A percentile compares a stretch with the other conserved stretches of the same genome.
Conservation (phyloP, 2,113 vertebrate species). For the Rhinoptilus africanus region DNA sequence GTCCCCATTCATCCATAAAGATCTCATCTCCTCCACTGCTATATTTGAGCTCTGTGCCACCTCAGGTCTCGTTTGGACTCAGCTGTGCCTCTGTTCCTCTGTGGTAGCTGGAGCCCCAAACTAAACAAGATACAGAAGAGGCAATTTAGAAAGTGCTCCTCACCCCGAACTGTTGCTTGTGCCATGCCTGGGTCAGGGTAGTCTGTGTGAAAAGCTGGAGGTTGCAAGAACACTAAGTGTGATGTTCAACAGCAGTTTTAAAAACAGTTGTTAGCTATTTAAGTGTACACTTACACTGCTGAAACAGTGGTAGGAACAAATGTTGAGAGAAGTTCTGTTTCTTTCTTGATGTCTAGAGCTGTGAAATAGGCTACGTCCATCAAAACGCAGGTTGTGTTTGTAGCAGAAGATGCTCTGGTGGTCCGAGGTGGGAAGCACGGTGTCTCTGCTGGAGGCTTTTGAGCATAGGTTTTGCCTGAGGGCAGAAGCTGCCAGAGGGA, state of each 20-base stretch:
- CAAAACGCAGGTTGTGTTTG: too few relatives aligned
- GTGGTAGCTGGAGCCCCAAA: neutral
- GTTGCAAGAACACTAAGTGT: neutral
- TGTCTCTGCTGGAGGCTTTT: neutral
- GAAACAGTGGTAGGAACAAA: neutral
- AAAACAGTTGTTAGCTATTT: neutral
- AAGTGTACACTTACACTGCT: neutral
- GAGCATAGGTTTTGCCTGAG: neutral
- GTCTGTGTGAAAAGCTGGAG: neutral
- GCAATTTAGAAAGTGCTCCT: neutral
- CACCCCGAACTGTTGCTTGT: too few relatives aligned
- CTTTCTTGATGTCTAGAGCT: neutral
- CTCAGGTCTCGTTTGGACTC: neutral
- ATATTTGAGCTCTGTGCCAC: neutral
- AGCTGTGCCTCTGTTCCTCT: neutral
- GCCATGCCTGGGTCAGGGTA: neutral
- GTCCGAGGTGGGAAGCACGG: rapidly evolving
- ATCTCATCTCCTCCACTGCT: neutral
- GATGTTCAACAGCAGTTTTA: neutral
- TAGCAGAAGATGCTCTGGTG: neutral
- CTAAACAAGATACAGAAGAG: neutral
- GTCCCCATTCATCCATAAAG: neutral
- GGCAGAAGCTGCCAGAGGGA: neutral
- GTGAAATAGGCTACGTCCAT: rapidly evolving
- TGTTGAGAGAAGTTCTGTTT: neutral